Evolutionary conservation across 2,797 vertebrate genomes (phyloP), one percentile per base, ranked within the genome.

Genomic region (Lophotriccus pileatus): DNA sequence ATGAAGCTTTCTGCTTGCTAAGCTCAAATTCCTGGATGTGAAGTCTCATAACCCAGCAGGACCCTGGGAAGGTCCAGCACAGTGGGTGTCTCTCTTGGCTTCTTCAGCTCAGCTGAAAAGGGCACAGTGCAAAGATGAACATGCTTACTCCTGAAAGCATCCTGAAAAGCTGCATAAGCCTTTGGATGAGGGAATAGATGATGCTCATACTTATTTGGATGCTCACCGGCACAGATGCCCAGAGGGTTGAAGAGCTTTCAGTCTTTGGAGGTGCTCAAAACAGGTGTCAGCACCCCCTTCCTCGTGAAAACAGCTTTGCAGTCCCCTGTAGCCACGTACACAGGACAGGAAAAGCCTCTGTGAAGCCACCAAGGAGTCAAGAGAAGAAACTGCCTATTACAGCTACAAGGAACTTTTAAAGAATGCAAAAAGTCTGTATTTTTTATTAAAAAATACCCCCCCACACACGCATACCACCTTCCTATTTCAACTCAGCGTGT

Each of bases 61-160:
- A 47, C 34, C 23, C 24, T 0, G 1, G 68, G 18, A 73, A 83
- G n/a, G 53, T 37, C n/a, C 56, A 55, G 23, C 49, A 44, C 2
- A 13, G 34, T 1, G 4, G 3, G 8, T 9, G 4, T 55, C 44
- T 43, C 11, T 34, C 50, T 63, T 2, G 1, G 9, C 14, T 28
- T 19, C 20, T 55, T 41, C 34, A 47, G 16, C 43, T 62, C 67
- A 60, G 37, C 32, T 44, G 44, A 52, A 83, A 83, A 39, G 10
- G 34, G 3, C 28, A 63, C 2, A 1, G 14, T 16, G 43, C 34
- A 47, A 39, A 73, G 32, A 39, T 28, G 44, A 67, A 47, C 32
- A 4, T 6, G 21, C 14, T 22, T 85, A 10, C 28, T 47, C 52
- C 28, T 0, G 0, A 32, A 47, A 84, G 63, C 2, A 0, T 15